Percentiles rank a stretch among this genome's conserved stretches.
These are phyloP conservation scores for Thyatira batis DNA, from an alignment of 2,888 invertebrate species.

Conservation along the genomic window DNA sequence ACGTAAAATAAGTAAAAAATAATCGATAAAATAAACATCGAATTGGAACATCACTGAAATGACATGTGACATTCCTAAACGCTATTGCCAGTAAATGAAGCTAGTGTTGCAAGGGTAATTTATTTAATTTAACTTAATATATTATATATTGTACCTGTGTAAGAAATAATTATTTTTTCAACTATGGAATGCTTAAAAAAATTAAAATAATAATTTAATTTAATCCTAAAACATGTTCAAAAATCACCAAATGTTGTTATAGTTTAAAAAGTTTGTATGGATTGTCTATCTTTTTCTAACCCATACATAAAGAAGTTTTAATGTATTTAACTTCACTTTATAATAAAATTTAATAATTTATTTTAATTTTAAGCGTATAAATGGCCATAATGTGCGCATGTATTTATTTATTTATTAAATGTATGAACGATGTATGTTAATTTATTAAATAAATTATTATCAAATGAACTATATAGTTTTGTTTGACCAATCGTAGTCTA, in stretches of 20 bases:
- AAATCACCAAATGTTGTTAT: no score
- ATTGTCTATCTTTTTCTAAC: no score
- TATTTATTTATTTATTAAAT: slow-evolving; percentile 37
- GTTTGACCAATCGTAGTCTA: slow-evolving; percentile 11
- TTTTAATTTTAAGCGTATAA: slow-evolving; percentile 19
- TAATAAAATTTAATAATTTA: slow-evolving; percentile 10
- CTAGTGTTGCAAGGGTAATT: slow-evolving; percentile 23
- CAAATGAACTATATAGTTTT: slow-evolving; percentile 22
- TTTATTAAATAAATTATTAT: slow-evolving; percentile 36
- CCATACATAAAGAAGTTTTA: no score
- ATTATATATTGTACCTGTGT: slow-evolving; percentile 22
- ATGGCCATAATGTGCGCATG: slow-evolving; percentile 43
- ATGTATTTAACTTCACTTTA: slow-evolving; percentile 8
- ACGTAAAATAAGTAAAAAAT: neutral
- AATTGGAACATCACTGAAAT: neutral
- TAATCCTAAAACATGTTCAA: no score
- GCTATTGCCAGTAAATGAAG: neutral
- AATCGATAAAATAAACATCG: neutral
- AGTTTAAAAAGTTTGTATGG: no score
- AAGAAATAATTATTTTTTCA: slow-evolving; percentile 15
- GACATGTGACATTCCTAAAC: neutral
- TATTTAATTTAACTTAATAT: no score
- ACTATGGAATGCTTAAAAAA: slow-evolving; percentile 2
- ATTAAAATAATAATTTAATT: slow-evolving; percentile 12
- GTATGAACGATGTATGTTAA: slow-evolving; percentile 19